Evolutionary conservation across 2,113 vertebrate genomes (phyloP), one percentile per base, ranked within the genome.

Genomic region (Esox niger): DNA sequence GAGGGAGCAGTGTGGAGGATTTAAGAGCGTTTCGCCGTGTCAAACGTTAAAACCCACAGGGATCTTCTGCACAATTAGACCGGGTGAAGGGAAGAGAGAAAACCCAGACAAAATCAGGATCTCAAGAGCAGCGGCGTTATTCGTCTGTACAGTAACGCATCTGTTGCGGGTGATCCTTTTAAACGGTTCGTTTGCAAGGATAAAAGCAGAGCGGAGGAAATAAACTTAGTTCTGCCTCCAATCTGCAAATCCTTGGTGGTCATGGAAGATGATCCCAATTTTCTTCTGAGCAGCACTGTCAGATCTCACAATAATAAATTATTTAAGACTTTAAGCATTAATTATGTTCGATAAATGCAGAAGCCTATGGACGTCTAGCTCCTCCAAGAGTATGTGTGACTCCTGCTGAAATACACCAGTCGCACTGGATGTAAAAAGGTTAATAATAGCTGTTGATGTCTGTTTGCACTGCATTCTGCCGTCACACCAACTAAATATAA

Each of bases 221-320:
- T 90, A 90, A 92, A 91, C 87, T 92, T 91, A 91, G 91, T 92
- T 91, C 86, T 91, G 91, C 89, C 88, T 92, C 88, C 90, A 90
- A 92, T 92, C 90, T 91, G 82, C 82, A 90, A 92, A 91, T 92
- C 91, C 91, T 92, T 88, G 84, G 89, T 93, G 91, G 90, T 93
- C 91, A 91, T 91, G 90, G 90, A 89, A 91, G 89, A 93, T 93
- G 91, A 91, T 91, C 89, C 89, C 90, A 91, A 91, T 92, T 91
- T 91, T 88, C 90, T 91, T 89, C 90, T 89, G 87, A 91, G 88
- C 87, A 90, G 83, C 82, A 78, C 88, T 89, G 88, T 91, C 89
- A 91, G 89, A 90, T 92, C 89, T 90, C 82, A 90, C 88, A 91
- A 91, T 91, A 92, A 91, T 91, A 91, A 92, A 91, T 91, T 88